Evolutionary conservation across 2,113 vertebrate genomes (phyloP), one percentile per base, ranked within the genome.

Genomic region (Anser cygnoides): DNA sequence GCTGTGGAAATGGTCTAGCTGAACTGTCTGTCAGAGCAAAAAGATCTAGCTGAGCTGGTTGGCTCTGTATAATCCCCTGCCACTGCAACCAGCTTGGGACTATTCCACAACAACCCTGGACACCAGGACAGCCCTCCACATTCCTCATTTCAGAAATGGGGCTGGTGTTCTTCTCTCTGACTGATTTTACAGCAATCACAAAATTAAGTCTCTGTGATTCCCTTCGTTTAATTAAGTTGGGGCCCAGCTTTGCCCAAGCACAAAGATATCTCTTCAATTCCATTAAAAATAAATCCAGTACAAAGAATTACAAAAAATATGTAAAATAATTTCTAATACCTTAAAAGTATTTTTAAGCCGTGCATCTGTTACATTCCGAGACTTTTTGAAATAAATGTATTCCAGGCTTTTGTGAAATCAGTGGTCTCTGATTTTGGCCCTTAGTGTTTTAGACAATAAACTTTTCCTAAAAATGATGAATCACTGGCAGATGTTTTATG

Each of bases 401-500:
- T 43, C 80, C 77, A 86, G 37, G 20, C 13, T 93, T 90, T 90
- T 80, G 81, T 81, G 65, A 94, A 96, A 89, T 58, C 68, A 90
- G 43, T 16, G 6, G 52, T 57, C 52, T 89, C 76, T 87, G 62
- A 89, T 82, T 92, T 92, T 92, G 79, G 57, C 73, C 0, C 13
- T 93, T 61, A 59, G 20, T 79, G 21, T 52, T 92, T 87, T 55
- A 84, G 49, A 84, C 73, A 86, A 87, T 84, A 95, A 92, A 90
- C 43, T 91, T 88, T 93, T 93, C 89, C 89, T 94, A 90, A 95
- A 96, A 95, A 63, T 87, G 95, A 96, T 1, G 1, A 74, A 92
- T 79, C 4, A 0, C 62, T 66, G 74, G 54, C 96, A 96, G 89
- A 96, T 92, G 95, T 95, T 96, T 95, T 84, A 35, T 87, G 87